Evolutionary conservation across 2,797 vertebrate species (phyloP).

Genomic region (Semaprochilodus insignis): DNA sequence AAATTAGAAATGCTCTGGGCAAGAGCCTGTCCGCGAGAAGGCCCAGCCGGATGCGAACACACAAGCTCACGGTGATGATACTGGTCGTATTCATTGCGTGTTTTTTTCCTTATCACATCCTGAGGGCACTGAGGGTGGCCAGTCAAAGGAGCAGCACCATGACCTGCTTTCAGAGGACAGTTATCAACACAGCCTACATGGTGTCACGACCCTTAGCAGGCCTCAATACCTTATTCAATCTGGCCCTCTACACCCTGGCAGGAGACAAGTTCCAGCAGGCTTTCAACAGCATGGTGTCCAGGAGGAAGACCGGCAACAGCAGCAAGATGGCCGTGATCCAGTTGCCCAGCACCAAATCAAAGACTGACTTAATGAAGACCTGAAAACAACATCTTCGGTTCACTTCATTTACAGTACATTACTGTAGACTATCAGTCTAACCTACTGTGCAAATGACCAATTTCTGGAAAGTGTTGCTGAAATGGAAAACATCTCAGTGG

Average conservation of each 20-base stretch:
- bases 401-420: not conserved
- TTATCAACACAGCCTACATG: constrained; percentile 60
- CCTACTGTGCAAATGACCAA: not conserved
- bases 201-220: constrained; percentile 57
- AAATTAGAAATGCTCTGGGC: constrained; percentile 45
- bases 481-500: no score
- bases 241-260: constrained; percentile 58
- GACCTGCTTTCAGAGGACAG: constrained; percentile 45
- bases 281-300: constrained; percentile 46
- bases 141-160: constrained; percentile 41
- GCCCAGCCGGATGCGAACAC: constrained; percentile 37
- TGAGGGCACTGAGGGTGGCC: constrained; percentile 40
- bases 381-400: not conserved
- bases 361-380: constrained; percentile 14
- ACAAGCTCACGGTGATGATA: constrained; percentile 57
- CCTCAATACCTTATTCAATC: constrained; percentile 64
- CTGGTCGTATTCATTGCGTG: constrained; percentile 56
- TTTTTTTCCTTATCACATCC: constrained; percentile 59
- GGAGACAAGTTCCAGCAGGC: constrained; percentile 55
- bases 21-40: constrained; percentile 41
- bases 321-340: constrained; percentile 30
- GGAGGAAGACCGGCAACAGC: constrained; percentile 24
- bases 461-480: no score
- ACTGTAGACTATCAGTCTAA: not conserved
- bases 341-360: constrained; percentile 15